A percentile compares a stretch with the other conserved stretches of the same genome.
These are phyloP conservation scores for Acleris emargana DNA, from an alignment of 2,888 invertebrate genomes.

Conservation along the genomic window DNA sequence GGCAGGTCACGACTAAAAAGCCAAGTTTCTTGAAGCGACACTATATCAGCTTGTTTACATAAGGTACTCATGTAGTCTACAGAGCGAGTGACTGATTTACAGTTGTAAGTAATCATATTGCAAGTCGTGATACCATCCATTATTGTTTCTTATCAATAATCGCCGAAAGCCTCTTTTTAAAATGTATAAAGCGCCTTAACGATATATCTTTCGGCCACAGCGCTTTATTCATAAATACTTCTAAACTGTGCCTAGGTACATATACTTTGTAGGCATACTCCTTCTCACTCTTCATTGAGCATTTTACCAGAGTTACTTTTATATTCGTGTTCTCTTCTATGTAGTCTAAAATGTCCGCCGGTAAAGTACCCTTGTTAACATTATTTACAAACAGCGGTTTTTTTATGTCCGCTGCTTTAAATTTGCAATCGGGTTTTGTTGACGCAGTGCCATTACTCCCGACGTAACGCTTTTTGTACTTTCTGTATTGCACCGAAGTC, in stretches of 20 bases:
- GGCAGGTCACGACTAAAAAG: too few relatives aligned
- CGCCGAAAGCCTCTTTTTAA: neutral
- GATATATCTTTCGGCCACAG: constrained; percentile 40
- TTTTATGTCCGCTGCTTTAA: neutral
- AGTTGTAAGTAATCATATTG: neutral
- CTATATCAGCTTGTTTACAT: too few relatives aligned
- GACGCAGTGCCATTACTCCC: neutral
- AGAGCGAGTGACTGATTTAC: neutral
- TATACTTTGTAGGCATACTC: constrained; percentile 40
- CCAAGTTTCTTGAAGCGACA: too few relatives aligned
- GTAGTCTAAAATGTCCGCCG: neutral
- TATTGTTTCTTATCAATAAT: neutral
- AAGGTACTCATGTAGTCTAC: too few relatives aligned
- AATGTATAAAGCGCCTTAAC: constrained; percentile 40
- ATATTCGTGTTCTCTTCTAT: neutral
- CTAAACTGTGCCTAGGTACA: constrained; percentile 36
- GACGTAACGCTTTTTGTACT: neutral
- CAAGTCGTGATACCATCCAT: neutral
- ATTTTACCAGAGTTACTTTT: constrained; percentile 23
- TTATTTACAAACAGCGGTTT: neutral
- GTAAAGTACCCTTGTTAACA: neutral
- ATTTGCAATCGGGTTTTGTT: neutral
- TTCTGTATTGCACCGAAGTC: too few relatives aligned
- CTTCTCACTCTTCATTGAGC: constrained; percentile 32
- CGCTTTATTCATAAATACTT: constrained; percentile 37